A percentile compares a stretch with the other conserved stretches of the same genome.
Evolutionary conservation across 2,797 vertebrate species (phyloP).

Genomic region (Siniperca scherzeri): DNA sequence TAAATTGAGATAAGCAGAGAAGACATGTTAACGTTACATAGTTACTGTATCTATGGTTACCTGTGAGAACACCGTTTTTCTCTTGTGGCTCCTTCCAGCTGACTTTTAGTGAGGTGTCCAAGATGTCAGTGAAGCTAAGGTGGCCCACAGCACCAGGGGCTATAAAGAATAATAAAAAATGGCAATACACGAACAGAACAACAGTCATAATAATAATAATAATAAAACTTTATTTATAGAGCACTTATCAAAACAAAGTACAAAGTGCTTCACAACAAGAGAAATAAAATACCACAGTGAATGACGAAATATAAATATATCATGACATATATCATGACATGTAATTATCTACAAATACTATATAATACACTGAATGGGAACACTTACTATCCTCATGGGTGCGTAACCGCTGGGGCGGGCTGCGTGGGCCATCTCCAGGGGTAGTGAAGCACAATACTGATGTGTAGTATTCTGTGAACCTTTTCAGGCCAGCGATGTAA

Average conservation of each 20-base stretch:
- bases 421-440: constrained; percentile 96
- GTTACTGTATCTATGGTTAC: constrained; percentile 74
- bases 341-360: constrained; percentile 27
- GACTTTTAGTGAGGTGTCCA: constrained; percentile 98
- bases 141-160: constrained; percentile 96
- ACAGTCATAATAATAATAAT: no score
- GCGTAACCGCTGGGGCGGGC: constrained; percentile 89
- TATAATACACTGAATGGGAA: not conserved
- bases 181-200: constrained; percentile 7
- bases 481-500: constrained; percentile 91
- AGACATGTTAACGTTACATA: not conserved
- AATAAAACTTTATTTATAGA: no score
- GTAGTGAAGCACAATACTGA: constrained; percentile 97
- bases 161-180: constrained; percentile 66
- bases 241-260: no score
- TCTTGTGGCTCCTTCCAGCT: constrained; percentile 98
- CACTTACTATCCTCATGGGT: constrained; percentile 97
- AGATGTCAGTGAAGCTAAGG: constrained; percentile 96
- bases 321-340: no score
- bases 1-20: not conserved
- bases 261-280: no score
- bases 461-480: constrained; percentile 92
- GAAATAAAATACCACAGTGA: no score
- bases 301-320: no score
- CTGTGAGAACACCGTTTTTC: constrained; percentile 96